Percentiles rank a stretch among this genome's conserved stretches.
Conservation (phyloP, 2,797 vertebrate species). For the Spondyliosoma cantharus region DNA sequence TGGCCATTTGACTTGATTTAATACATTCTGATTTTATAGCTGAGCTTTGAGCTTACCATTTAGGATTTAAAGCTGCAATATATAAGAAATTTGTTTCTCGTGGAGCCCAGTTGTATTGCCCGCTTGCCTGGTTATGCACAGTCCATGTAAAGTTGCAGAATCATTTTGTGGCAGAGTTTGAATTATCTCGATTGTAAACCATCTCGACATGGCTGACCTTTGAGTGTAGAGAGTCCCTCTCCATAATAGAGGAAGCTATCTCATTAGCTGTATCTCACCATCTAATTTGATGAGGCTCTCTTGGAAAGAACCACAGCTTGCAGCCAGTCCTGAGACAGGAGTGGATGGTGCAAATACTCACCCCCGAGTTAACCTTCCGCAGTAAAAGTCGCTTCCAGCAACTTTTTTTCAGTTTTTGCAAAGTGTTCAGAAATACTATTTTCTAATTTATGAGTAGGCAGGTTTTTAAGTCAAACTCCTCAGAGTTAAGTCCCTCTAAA, state of each 20-base stretch:
- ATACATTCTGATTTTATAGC: neutral
- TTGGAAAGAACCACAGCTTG: neutral
- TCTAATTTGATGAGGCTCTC: neutral
- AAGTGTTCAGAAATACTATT: neutral
- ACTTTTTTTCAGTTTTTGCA: neutral
- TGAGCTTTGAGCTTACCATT: neutral
- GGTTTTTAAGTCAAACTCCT: neutral
- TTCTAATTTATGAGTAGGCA: neutral
- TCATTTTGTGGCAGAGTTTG: neutral
- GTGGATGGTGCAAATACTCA: neutral
- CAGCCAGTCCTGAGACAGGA: neutral
- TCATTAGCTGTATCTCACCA: neutral
- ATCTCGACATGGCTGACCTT: neutral
- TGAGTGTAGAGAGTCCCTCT: neutral
- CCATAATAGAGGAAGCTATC: neutral
- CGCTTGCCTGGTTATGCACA: neutral
- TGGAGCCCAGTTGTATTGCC: too few species aligned
- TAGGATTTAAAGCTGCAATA: too few species aligned
- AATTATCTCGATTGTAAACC: too few species aligned
- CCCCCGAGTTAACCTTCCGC: neutral
- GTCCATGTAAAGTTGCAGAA: too few species aligned
- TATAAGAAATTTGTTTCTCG: too few species aligned
- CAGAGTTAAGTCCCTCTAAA: slow-evolving; percentile 1
- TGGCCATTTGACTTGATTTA: neutral
- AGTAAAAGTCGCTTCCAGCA: neutral